Evolutionary conservation across 2,113 vertebrate species (phyloP).

Genomic region (Coptodon rendalli): DNA sequence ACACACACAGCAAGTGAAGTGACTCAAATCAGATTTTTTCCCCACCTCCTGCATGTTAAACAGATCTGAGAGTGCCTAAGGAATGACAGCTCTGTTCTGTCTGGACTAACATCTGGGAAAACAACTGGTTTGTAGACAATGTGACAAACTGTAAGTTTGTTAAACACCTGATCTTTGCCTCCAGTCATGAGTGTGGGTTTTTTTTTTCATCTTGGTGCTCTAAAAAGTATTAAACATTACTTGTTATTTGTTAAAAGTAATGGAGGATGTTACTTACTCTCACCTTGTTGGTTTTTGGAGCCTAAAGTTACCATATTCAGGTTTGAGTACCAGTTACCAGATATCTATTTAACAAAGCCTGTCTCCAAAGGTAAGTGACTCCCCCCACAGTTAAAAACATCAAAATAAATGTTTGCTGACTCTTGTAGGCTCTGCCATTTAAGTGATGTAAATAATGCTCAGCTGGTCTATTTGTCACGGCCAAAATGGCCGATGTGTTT

Average conservation of each 20-base stretch:
- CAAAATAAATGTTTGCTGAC: neutral
- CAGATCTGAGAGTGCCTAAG: neutral
- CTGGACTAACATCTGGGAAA: neutral
- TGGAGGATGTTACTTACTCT: neutral
- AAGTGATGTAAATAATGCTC: neutral
- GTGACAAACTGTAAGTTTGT: accelerated
- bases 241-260: neutral
- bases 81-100: neutral
- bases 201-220: neutral
- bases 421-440: neutral
- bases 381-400: neutral
- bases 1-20: neutral
- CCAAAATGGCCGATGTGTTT: accelerated
- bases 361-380: neutral
- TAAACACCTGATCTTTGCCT: neutral
- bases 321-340: neutral
- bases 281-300: neutral
- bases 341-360: neutral
- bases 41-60: neutral
- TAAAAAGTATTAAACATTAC: neutral
- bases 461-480: neutral
- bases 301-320: neutral
- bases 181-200: neutral
- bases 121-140: neutral
- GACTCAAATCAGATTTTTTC: neutral